These are phyloP conservation scores for Corythornis madagascariensis DNA, from an alignment of 2,113 vertebrate species.

Conservation along the genomic window DNA sequence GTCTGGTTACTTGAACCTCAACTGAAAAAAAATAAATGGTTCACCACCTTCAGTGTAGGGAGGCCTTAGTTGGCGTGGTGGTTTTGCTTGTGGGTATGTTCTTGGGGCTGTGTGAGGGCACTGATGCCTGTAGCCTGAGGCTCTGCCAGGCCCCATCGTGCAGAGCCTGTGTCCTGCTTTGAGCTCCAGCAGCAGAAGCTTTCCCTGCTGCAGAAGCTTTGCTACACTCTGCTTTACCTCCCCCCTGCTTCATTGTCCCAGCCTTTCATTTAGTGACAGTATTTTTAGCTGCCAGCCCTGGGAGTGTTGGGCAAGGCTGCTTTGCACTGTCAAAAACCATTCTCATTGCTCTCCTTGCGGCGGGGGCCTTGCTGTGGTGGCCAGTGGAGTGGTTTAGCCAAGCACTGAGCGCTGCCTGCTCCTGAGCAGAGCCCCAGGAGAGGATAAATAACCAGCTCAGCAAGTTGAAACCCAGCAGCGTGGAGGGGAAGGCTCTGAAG, in stretches of 20 bases:
- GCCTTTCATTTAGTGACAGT: neutral
- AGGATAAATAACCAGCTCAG: neutral
- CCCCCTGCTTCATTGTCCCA: neutral
- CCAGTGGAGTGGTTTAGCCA: neutral
- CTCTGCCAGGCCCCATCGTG: neutral
- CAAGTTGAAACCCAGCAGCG: rapidly evolving
- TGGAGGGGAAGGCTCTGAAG: neutral
- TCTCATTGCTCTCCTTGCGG: neutral
- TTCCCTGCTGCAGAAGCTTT: neutral
- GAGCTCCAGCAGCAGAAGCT: neutral
- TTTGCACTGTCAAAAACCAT: neutral
- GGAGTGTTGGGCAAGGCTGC: neutral
- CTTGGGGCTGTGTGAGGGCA: rapidly evolving
- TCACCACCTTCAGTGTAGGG: rapidly evolving
- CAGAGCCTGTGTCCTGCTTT: neutral
- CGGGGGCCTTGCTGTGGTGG: neutral
- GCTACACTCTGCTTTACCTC: neutral
- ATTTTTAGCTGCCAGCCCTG: neutral
- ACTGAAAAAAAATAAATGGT: neutral
- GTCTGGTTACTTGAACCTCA: neutral
- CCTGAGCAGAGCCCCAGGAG: neutral
- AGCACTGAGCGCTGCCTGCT: neutral
- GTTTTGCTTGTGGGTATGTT: neutral
- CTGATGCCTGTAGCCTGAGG: rapidly evolving
- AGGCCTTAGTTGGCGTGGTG: neutral